Evolutionary conservation across 2,113 vertebrate species (phyloP).

Genomic region (Hassar affinis): DNA sequence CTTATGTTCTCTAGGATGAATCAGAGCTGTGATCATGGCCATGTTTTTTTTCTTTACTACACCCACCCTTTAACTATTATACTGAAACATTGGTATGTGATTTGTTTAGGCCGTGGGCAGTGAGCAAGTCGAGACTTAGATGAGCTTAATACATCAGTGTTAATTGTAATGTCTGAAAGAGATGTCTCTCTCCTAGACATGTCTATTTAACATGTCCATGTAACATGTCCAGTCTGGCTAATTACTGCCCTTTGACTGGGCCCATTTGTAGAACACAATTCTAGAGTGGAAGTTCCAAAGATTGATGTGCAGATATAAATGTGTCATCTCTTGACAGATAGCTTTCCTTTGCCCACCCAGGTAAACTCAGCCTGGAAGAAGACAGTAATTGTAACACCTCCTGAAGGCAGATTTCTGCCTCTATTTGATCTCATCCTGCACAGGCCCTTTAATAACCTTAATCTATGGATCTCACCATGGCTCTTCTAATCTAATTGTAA

Average conservation of each 20-base stretch:
- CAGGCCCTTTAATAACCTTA: slow-evolving; percentile 53
- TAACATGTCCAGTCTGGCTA: not conserved
- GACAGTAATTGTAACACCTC: slow-evolving; percentile 57
- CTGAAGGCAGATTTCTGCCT: slow-evolving; percentile 44
- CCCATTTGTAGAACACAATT: slow-evolving; percentile 38
- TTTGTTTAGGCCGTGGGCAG: slow-evolving; percentile 60
- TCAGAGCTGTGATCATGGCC: slow-evolving; percentile 21
- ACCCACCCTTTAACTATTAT: slow-evolving; percentile 14
- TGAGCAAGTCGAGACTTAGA: slow-evolving; percentile 66
- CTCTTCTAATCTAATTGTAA: slow-evolving; percentile 35
- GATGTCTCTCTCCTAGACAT: slow-evolving; percentile 3
- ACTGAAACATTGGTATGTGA: slow-evolving; percentile 53
- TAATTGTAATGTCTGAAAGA: slow-evolving; percentile 36
- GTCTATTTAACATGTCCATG: slow-evolving; percentile 25
- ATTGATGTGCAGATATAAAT: slow-evolving; percentile 55
- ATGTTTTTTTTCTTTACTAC: slow-evolving; percentile 7
- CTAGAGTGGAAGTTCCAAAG: slow-evolving; percentile 46
- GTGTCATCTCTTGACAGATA: slow-evolving; percentile 62
- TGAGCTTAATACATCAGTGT: slow-evolving; percentile 31
- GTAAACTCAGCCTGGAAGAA: slow-evolving; percentile 56
- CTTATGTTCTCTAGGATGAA: not conserved
- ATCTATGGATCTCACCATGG: slow-evolving; percentile 35
- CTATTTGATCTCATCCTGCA: slow-evolving; percentile 52
- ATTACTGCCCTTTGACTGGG: slow-evolving; percentile 29
- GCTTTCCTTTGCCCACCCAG: slow-evolving; percentile 44